Conservation (phyloP, 2,797 vertebrate species). For the Falco peregrinus region DNA sequence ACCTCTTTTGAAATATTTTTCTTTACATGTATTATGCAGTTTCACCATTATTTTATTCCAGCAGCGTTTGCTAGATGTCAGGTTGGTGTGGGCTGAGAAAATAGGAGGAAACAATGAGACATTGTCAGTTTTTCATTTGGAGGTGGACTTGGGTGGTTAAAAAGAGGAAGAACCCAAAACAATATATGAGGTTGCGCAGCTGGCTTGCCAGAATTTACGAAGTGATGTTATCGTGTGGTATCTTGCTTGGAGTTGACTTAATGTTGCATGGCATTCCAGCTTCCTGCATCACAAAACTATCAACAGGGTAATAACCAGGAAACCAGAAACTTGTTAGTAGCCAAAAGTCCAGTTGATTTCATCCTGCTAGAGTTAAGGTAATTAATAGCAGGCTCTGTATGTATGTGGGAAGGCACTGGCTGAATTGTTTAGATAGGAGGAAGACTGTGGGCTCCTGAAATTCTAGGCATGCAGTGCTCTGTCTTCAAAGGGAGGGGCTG, state of each 20-base stretch:
- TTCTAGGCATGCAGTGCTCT: background rate
- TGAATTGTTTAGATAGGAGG: background rate
- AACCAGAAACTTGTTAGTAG: background rate
- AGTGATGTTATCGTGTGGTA: background rate
- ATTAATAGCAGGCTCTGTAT: background rate
- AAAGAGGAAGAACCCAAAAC: background rate
- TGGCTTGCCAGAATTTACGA: background rate
- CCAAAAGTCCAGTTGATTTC: background rate
- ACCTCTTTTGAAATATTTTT: conserved; percentile 49
- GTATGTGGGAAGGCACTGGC: background rate
- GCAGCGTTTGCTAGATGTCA: background rate
- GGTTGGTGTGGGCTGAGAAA: background rate
- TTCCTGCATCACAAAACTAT: background rate
- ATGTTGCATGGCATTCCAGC: background rate
- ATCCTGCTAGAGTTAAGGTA: background rate
- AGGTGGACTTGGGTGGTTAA: background rate
- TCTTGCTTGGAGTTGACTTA: conserved; percentile 2
- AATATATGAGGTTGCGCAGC: background rate
- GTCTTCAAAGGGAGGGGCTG: background rate
- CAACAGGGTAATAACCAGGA: background rate
- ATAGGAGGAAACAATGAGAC: background rate
- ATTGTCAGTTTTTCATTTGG: conserved; percentile 2
- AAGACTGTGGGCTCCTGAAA: background rate
- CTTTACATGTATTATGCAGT: background rate
- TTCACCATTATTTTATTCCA: conserved; percentile 7